phyloP scores from a whole-genome alignment of 1,140 invertebrate species.

The Drosophila pectinifera region DNA sequence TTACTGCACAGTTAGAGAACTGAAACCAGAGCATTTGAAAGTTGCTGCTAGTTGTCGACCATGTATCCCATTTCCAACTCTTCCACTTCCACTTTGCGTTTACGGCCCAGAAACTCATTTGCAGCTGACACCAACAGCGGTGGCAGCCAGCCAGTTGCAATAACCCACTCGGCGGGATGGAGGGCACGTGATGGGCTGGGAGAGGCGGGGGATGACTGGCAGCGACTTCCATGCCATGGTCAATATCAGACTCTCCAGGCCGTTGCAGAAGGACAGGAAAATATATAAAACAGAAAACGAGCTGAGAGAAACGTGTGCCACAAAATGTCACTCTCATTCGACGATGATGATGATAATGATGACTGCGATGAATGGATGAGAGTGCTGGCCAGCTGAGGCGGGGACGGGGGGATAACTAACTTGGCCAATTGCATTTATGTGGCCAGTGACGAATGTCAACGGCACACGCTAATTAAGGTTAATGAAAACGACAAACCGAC shows the following conservation, averaged over 20 bases:
- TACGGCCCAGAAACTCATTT: slow-evolving; percentile 68
- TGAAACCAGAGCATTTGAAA: slow-evolving; percentile 12
- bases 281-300: slow-evolving; percentile 19
- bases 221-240: slow-evolving; percentile 27
- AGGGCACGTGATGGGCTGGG: slow-evolving; percentile 2
- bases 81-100: slow-evolving; percentile 37
- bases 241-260: slow-evolving; percentile 29
- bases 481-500: slow-evolving; percentile 69
- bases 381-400: background rate
- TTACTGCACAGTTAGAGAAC: background rate
- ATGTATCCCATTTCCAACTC: slow-evolving; percentile 22
- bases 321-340: slow-evolving; percentile 76
- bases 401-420: slow-evolving; percentile 6
- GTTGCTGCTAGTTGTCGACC: slow-evolving; percentile 12
- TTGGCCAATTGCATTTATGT: slow-evolving; percentile 42
- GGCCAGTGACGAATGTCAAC: slow-evolving; percentile 57
- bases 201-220: slow-evolving; percentile 16
- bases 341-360: slow-evolving; percentile 19
- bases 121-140: slow-evolving; percentile 64
- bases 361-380: background rate
- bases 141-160: slow-evolving; percentile 48
- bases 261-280: slow-evolving; percentile 11
- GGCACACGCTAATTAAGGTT: slow-evolving; percentile 75
- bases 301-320: slow-evolving; percentile 63
- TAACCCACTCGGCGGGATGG: background rate